Evolutionary conservation across 2,888 invertebrate genomes (phyloP).

Genomic region (Eretmocerus hayati): DNA sequence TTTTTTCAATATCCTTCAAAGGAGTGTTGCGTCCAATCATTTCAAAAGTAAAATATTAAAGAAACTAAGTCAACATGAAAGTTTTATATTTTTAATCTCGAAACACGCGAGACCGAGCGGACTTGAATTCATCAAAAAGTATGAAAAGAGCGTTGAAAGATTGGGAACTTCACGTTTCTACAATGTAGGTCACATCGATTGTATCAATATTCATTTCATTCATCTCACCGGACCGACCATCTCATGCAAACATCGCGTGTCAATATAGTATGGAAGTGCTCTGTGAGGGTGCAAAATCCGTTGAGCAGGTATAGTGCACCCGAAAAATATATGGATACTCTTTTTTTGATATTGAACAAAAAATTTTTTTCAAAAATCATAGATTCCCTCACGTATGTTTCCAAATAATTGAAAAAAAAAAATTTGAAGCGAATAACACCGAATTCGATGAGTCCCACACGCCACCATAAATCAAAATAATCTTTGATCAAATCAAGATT

Average conservation of each 20-base stretch:
- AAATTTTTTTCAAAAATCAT: slow-evolving; percentile 14
- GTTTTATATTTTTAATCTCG: too few species aligned
- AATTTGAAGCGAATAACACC: slow-evolving; percentile 22
- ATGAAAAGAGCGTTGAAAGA: too few species aligned
- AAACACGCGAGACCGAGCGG: too few species aligned
- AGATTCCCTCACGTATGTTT: slow-evolving; percentile 17
- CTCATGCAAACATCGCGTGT: neutral
- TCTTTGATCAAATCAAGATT: neutral
- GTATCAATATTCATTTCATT: neutral
- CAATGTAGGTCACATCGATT: neutral
- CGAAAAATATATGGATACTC: slow-evolving; percentile 10
- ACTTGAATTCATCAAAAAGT: too few species aligned
- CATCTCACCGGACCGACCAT: neutral
- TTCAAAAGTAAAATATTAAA: too few species aligned
- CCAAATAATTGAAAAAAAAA: neutral
- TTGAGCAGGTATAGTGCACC: neutral
- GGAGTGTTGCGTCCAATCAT: too few species aligned
- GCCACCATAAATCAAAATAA: neutral
- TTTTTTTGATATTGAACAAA: slow-evolving; percentile 15
- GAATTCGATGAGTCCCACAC: slow-evolving; percentile 17
- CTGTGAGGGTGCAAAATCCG: neutral
- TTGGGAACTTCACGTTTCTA: too few species aligned
- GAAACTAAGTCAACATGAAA: too few species aligned
- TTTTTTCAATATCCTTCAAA: too few species aligned
- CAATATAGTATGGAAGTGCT: neutral